Base-by-base conservation (phyloP, 2,888 invertebrate genomes). In the Deilephila porcellus region DNA sequence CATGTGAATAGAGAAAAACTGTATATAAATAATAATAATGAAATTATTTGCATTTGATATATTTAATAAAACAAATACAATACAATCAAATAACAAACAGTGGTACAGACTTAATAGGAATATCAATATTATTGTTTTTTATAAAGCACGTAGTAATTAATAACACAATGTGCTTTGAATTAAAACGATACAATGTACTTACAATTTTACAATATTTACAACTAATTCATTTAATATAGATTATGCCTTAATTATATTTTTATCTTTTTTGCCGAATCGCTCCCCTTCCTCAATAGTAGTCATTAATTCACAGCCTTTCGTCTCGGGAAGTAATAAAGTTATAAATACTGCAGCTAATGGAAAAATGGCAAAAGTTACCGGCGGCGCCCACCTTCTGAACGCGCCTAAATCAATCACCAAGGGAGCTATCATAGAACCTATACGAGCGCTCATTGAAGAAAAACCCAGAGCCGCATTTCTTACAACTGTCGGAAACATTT, bases 401-500 rank as follows among this genome's bases (percentile, higher is more conserved):
- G 88, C 86, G 73, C 89, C 91, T 82, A 97, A 82, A 34, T 96
- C 95, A 29, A 97, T 96, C 8, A 98, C 96, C 84, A 97, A 97
- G 0, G 98, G 98, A 0, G 98, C 98, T 14, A 97, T 80, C 95
- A 98, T 97, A 0, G 98, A 98, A 0, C 98, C 98, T 34, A 98
- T 93, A 78, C 98, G 95, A 0, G 98, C 98, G 84, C 97, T 96
- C 96, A 98, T 97, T 0, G 98, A 98, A n/a, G 97, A 97, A n/a
- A 97, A 95, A 0, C 98, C 98, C 73, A 98, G 95, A 0, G 98
- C 98, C 70, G 97, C 97, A 82, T 98, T 98, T 53, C 98, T 95
- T 2, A 98, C 97, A 3, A 98, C 97, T 0, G 98, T 98, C 0
- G 98, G 98, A 83, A 98, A 98, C 71, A 98, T 87, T 90, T 98